phyloP scores from a whole-genome alignment of 2,797 vertebrate genomes.

The Macroramphosus scolopax region DNA sequence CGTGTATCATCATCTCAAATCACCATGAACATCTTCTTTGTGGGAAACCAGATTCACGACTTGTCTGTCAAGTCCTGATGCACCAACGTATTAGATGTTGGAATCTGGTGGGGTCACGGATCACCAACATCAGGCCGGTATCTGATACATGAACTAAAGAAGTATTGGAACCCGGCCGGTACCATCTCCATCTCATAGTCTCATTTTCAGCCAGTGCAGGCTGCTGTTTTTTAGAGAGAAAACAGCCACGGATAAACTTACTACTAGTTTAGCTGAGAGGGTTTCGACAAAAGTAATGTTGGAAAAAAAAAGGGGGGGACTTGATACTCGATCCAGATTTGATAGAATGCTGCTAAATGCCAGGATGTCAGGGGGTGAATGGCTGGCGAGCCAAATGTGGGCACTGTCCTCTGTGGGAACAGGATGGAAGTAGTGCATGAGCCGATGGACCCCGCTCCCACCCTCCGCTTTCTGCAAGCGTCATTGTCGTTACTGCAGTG shows the following conservation, averaged over 20 bases:
- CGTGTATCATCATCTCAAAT: too few relatives aligned
- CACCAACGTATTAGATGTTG: neutral
- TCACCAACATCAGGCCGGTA: too few relatives aligned
- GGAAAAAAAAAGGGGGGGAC: neutral
- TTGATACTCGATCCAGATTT: neutral
- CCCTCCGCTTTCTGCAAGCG: slow-evolving; percentile 9
- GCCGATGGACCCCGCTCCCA: slow-evolving; percentile 6
- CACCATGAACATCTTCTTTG: neutral
- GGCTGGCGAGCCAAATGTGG: slow-evolving; percentile 7
- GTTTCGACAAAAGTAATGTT: neutral
- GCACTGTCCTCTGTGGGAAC: slow-evolving; percentile 18
- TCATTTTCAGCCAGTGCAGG: too few relatives aligned
- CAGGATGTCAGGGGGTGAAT: too few relatives aligned
- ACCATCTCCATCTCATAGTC: too few relatives aligned
- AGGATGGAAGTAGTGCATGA: too few relatives aligned
- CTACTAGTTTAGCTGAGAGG: too few relatives aligned
- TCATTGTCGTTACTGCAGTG: slow-evolving; percentile 5
- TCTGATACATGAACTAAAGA: too few relatives aligned
- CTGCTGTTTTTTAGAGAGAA: too few relatives aligned
- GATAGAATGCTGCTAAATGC: neutral
- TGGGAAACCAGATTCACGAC: neutral
- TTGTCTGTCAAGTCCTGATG: neutral
- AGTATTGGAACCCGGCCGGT: too few relatives aligned
- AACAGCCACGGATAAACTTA: too few relatives aligned
- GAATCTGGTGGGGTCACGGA: too few relatives aligned